Evolutionary conservation across 2,113 vertebrate genomes (phyloP).

Genomic region (Tachysurus fulvidraco): DNA sequence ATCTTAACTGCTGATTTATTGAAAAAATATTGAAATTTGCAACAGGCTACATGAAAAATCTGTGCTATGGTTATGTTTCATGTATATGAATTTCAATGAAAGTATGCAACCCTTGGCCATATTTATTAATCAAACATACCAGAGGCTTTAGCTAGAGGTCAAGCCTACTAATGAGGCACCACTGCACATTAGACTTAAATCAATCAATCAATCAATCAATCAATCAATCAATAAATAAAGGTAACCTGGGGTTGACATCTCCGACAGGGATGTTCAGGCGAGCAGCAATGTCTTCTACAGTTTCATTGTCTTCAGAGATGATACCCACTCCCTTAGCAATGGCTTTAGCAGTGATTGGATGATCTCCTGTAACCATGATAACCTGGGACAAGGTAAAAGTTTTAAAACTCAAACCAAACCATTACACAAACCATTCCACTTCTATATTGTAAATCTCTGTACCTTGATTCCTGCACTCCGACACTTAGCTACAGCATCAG

Average conservation of each 20-base stretch:
- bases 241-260: conserved; percentile 87
- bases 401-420: too few species aligned
- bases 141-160: not conserved
- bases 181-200: not conserved
- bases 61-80: too few species aligned
- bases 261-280: conserved; percentile 85
- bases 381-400: conserved; percentile 68
- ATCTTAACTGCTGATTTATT: too few species aligned
- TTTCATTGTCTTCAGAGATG: conserved; percentile 92
- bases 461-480: conserved; percentile 91
- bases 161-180: not conserved
- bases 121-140: not conserved
- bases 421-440: too few species aligned
- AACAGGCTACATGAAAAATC: too few species aligned
- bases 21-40: too few species aligned
- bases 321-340: conserved; percentile 92
- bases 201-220: too few species aligned
- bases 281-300: conserved; percentile 87
- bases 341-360: conserved; percentile 93
- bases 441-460: not conserved
- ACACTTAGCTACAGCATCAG: conserved; percentile 87
- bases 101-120: not conserved
- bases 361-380: conserved; percentile 93
- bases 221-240: not conserved
- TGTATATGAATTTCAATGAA: too few species aligned